Conservation (phyloP, 2,797 vertebrate genomes). For the Esox masquinongy region DNA sequence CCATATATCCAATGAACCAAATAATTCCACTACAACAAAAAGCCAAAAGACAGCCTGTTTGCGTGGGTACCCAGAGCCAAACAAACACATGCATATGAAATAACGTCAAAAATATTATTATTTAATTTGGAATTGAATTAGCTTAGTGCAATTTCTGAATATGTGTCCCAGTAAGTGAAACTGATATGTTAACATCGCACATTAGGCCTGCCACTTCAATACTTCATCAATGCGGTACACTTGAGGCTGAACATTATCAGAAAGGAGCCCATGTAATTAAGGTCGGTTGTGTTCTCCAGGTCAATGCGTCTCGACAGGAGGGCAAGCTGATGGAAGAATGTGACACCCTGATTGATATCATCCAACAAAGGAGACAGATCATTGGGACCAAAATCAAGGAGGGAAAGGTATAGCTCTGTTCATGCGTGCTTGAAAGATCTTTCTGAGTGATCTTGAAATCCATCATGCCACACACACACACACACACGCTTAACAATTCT, state of each 20-base stretch:
- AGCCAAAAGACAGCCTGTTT: too few species aligned
- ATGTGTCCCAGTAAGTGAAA: too few species aligned
- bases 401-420: slow-evolving; percentile 83
- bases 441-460: background rate
- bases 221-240: background rate
- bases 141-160: too few species aligned
- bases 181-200: too few species aligned
- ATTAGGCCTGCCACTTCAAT: too few species aligned
- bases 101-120: too few species aligned
- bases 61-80: too few species aligned
- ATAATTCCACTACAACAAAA: too few species aligned
- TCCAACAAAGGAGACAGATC: slow-evolving; percentile 94
- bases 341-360: slow-evolving; percentile 95
- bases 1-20: too few species aligned
- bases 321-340: slow-evolving; percentile 94
- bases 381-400: slow-evolving; percentile 98
- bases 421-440: background rate
- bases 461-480: background rate
- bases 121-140: too few species aligned
- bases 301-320: slow-evolving; percentile 89
- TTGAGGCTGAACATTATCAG: background rate
- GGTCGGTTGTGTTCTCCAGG: slow-evolving; percentile 42
- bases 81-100: too few species aligned
- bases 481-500: too few species aligned
- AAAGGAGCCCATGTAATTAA: background rate